Evolutionary conservation across 1,140 invertebrate species (phyloP).

Genomic region (Notospermus geniculatus): DNA sequence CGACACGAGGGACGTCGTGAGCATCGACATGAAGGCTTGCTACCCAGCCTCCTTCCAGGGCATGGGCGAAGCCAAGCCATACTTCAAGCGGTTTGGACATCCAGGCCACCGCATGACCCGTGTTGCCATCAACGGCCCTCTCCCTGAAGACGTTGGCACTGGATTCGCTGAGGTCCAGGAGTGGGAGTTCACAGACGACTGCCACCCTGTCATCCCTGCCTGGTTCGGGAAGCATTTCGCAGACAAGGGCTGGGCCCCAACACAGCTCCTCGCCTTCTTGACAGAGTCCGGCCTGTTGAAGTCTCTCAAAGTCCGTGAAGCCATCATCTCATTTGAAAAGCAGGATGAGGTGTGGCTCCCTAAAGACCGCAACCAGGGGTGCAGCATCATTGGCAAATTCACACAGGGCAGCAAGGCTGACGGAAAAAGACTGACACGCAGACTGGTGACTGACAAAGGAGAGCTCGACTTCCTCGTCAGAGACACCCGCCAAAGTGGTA

Average conservation of each 20-base stretch:
- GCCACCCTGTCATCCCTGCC: conserved; percentile 18
- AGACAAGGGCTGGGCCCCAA: conserved; percentile 13
- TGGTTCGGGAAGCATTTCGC: conserved; percentile 22
- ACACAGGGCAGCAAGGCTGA: conserved; percentile 17
- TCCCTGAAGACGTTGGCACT: conserved; percentile 12
- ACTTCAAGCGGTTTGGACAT: conserved; percentile 10
- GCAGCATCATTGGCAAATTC: conserved; percentile 18
- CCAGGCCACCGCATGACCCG: background rate
- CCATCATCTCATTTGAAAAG: conserved; percentile 8
- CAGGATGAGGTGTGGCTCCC: conserved; percentile 17
- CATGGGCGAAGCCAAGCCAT: too few relatives aligned
- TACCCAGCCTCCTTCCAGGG: too few relatives aligned
- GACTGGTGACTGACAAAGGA: conserved; percentile 16
- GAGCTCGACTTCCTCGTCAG: too few relatives aligned
- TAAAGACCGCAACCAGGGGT: conserved; percentile 14
- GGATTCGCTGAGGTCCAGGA: conserved; percentile 9
- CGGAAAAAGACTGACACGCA: conserved; percentile 10
- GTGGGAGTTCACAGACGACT: background rate
- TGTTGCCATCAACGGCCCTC: background rate
- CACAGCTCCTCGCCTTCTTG: conserved; percentile 8
- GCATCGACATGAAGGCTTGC: too few relatives aligned
- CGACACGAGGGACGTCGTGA: too few relatives aligned
- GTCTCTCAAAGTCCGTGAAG: conserved; percentile 7
- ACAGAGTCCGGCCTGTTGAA: conserved; percentile 6
- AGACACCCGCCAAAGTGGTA: too few relatives aligned